A percentile compares a stretch with the other conserved stretches of the same genome.
phyloP scores from a whole-genome alignment of 1,140 invertebrate species.

The Heterodera carotae region DNA sequence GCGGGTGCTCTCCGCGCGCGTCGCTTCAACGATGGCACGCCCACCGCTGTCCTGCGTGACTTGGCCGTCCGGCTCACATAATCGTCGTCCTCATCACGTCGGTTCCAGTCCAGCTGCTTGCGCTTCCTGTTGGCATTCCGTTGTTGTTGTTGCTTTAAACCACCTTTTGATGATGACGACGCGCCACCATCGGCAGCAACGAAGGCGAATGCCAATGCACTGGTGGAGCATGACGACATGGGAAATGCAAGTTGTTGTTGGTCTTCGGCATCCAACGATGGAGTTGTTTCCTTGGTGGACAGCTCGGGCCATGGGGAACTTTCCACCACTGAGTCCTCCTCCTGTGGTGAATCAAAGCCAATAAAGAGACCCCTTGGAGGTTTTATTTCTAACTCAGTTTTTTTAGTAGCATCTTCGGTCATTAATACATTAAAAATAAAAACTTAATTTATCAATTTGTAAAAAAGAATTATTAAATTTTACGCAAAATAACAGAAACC shows the following conservation, averaged over 20 bases:
- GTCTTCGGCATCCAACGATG: background rate
- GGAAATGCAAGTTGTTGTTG: background rate
- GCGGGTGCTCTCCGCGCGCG: background rate
- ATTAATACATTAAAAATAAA: too few relatives aligned
- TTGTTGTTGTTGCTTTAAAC: background rate
- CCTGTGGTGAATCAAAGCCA: background rate
- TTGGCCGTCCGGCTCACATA: conserved; percentile 26
- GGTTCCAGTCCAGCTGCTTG: conserved; percentile 25
- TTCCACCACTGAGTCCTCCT: background rate
- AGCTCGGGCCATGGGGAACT: background rate
- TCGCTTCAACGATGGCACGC: background rate
- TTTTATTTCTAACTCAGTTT: too few relatives aligned
- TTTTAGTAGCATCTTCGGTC: too few relatives aligned
- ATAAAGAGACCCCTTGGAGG: too few relatives aligned
- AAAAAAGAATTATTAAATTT: too few relatives aligned
- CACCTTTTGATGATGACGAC: background rate
- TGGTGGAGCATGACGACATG: background rate
- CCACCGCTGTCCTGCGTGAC: background rate
- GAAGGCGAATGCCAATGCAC: background rate
- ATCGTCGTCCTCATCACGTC: conserved; percentile 17
- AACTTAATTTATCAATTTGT: background rate
- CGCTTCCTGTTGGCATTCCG: background rate
- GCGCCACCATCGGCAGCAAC: background rate
- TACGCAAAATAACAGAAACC: too few relatives aligned
- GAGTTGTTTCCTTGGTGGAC: conserved; percentile 8